A percentile compares a stretch with the other conserved stretches of the same genome.
phyloP scores from a whole-genome alignment of 2,888 invertebrate genomes.

The Amiota mariae region DNA sequence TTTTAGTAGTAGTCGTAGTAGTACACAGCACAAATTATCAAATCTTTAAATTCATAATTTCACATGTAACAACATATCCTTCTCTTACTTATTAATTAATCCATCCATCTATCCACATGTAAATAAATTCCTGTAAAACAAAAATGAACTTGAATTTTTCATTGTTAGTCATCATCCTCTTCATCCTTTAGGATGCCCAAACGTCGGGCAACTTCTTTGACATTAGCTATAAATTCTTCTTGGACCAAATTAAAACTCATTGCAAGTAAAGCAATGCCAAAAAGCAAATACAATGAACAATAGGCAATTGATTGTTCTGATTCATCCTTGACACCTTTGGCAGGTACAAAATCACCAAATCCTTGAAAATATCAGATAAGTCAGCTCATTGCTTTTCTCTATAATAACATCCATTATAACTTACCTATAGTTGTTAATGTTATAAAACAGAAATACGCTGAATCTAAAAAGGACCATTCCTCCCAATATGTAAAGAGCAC shows the following conservation, averaged over 20 bases:
- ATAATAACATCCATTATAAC: not conserved
- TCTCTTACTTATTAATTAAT: no score
- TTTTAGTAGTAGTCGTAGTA: no score
- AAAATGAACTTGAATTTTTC: no score
- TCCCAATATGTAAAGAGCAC: constrained; percentile 91
- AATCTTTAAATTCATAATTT: no score
- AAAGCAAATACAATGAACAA: constrained; percentile 92
- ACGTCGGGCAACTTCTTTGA: constrained; percentile 87
- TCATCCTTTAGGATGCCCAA: constrained; percentile 90
- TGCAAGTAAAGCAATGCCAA: constrained; percentile 93
- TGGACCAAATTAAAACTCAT: constrained; percentile 98
- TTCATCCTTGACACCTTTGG: constrained; percentile 76
- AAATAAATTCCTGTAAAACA: no score
- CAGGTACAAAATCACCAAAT: constrained; percentile 93
- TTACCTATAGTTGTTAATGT: constrained; percentile 90
- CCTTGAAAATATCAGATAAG: constrained; percentile 70
- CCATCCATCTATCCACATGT: no score
- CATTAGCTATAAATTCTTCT: constrained; percentile 92
- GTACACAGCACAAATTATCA: no score
- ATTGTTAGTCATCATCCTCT: constrained; percentile 75
- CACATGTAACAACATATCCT: no score
- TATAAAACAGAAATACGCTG: constrained; percentile 95
- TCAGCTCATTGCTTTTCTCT: not conserved
- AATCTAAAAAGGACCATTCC: constrained; percentile 88
- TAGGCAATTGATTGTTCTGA: constrained; percentile 80